Percentiles rank a stretch among this genome's conserved stretches.
Evolutionary conservation across 2,888 invertebrate genomes (phyloP).

Genomic region (Aradus depressus): DNA sequence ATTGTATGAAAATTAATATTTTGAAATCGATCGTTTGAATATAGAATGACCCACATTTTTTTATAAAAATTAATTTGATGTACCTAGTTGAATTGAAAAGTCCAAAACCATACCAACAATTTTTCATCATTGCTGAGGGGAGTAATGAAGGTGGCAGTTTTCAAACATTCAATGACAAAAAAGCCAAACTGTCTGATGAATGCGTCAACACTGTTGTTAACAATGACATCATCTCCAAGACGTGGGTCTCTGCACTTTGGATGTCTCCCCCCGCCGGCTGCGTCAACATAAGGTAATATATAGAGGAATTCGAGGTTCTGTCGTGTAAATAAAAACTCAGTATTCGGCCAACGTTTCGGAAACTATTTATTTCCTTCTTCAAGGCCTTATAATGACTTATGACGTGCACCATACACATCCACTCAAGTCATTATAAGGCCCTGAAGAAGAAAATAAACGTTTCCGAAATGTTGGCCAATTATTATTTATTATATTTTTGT

Average conservation of each 20-base stretch:
- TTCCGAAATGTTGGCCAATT: background rate
- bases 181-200: constrained; percentile 56
- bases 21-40: background rate
- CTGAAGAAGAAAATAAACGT: too few species aligned
- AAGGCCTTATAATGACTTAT: too few species aligned
- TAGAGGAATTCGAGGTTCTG: background rate
- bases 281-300: constrained; percentile 62
- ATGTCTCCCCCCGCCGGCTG: constrained; percentile 77
- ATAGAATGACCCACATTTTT: background rate
- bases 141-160: constrained; percentile 24
- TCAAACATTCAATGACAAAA: constrained; percentile 37
- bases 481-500: too few species aligned
- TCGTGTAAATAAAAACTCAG: too few species aligned
- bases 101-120: constrained; percentile 11
- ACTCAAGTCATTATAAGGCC: too few species aligned
- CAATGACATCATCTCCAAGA: constrained; percentile 64
- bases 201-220: constrained; percentile 79
- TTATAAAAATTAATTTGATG: background rate
- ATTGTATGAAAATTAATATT: too few species aligned
- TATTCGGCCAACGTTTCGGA: too few species aligned
- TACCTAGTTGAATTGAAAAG: constrained; percentile 18
- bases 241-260: constrained; percentile 81
- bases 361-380: too few species aligned
- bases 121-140: constrained; percentile 22
- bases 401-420: too few species aligned